Evolutionary conservation across 2,888 invertebrate genomes (phyloP).

Genomic region (Oscheius onirici): DNA sequence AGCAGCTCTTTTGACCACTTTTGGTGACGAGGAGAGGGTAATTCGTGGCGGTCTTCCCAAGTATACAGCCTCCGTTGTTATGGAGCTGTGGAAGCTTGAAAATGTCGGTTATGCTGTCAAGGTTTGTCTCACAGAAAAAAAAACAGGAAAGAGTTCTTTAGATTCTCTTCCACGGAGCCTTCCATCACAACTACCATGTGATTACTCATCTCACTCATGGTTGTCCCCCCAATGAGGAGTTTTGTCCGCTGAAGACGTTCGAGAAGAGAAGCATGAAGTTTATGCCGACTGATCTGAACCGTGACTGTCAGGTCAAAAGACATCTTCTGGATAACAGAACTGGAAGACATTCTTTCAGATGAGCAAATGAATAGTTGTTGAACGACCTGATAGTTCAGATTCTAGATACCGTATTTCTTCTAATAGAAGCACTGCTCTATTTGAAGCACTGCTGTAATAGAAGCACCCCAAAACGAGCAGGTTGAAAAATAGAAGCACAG

Average conservation of each 20-base stretch:
- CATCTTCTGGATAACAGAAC: slow-evolving; percentile 17
- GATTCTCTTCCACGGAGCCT: slow-evolving; percentile 64
- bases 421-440: no score
- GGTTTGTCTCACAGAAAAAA: slow-evolving; percentile 33
- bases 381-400: no score
- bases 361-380: no score
- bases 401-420: no score
- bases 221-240: slow-evolving; percentile 55
- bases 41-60: slow-evolving; percentile 65
- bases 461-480: no score
- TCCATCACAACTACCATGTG: slow-evolving; percentile 62
- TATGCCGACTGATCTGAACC: slow-evolving; percentile 37
- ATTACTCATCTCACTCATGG: slow-evolving; percentile 62
- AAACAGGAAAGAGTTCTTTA: slow-evolving; percentile 1
- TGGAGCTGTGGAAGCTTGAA: slow-evolving; percentile 63
- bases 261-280: slow-evolving; percentile 42
- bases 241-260: slow-evolving; percentile 53
- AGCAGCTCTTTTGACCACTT: slow-evolving; percentile 64
- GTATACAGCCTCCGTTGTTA: slow-evolving; percentile 65
- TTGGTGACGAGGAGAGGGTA: slow-evolving; percentile 67
- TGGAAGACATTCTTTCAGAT: neutral
- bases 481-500: no score
- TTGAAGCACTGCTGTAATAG: no score
- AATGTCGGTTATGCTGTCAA: slow-evolving; percentile 56
- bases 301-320: slow-evolving; percentile 33